Evolutionary conservation across 1,140 invertebrate species (phyloP), one percentile per base, ranked within the genome.

Genomic region (Tetraneura akinire): DNA sequence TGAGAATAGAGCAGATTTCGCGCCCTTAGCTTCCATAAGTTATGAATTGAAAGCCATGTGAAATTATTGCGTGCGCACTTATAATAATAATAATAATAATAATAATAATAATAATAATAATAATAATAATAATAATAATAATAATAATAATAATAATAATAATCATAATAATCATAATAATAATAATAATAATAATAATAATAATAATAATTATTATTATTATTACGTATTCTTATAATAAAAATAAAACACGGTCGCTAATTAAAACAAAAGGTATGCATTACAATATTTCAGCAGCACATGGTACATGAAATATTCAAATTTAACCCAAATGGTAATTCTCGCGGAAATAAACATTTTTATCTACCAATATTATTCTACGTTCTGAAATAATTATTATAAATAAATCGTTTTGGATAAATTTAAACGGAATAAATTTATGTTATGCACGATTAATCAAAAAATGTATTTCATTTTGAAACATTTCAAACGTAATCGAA

Each of bases 241-340:
- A 45, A 23, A 45, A 68, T 47, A 23, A 47, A 37, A 47, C 21
- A 23, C 5, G 13, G 21, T 47, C 1, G 0, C 37, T 68, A 68
- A 68, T 68, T 68, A 26, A 68, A 68, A 68, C 3, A 13, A 68
- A 68, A 68, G 13, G 13, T 26, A 68, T 5, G 13, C 23, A 13
- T 64, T 68, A 23, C 42, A 23, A 47, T 37, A 37, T 68, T 68
- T 23, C 21, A 47, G 11, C n/a, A 68, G 42, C 21, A 18, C 42
- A 10, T 68, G 66, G 42, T 23, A 47, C 37, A 68, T 45, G 21
- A 23, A 47, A 68, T 68, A 47, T 68, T 47, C 21, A 68, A 26
- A 68, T 47, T 47, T 68, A 0, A 68, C 6, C 64, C 10, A 45
- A 45, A 68, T 45, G 5, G 32, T 47, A 26, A 26, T 16, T 1